Conservation (phyloP, 2,888 invertebrate species). For the Fabriciana adippe region DNA sequence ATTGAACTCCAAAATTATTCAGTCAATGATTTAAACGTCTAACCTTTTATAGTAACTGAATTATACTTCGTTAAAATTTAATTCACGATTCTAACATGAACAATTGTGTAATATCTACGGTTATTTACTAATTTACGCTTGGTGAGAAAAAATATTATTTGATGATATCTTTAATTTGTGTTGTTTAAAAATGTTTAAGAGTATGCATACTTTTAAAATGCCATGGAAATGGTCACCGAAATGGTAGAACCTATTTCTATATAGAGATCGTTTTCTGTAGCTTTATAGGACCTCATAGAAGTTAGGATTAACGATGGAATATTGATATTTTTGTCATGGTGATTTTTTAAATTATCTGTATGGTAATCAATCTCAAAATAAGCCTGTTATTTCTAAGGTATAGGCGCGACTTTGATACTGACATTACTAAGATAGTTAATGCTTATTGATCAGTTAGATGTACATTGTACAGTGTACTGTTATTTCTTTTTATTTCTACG, state of each 20-base stretch:
- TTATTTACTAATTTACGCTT: constrained; percentile 22
- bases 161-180: constrained; percentile 19
- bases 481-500: constrained; percentile 23
- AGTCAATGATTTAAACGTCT: constrained; percentile 3
- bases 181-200: neutral
- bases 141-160: constrained; percentile 15
- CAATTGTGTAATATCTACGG: constrained; percentile 9
- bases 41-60: constrained; percentile 17
- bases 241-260: neutral
- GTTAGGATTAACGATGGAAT: too few species aligned
- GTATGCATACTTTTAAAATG: neutral
- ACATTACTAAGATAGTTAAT: neutral
- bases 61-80: constrained; percentile 25
- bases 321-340: too few species aligned
- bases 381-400: neutral
- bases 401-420: neutral
- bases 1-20: constrained; percentile 10
- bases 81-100: constrained; percentile 15
- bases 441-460: neutral
- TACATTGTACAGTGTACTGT: constrained; percentile 1
- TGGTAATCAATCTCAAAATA: neutral
- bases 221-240: neutral
- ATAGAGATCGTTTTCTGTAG: too few species aligned
- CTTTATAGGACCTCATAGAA: too few species aligned
- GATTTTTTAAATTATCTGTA: too few species aligned